A percentile compares a stretch with the other conserved stretches of the same genome.
phyloP scores from a whole-genome alignment of 2,888 invertebrate species.

The Drosophila kambysellisi region DNA sequence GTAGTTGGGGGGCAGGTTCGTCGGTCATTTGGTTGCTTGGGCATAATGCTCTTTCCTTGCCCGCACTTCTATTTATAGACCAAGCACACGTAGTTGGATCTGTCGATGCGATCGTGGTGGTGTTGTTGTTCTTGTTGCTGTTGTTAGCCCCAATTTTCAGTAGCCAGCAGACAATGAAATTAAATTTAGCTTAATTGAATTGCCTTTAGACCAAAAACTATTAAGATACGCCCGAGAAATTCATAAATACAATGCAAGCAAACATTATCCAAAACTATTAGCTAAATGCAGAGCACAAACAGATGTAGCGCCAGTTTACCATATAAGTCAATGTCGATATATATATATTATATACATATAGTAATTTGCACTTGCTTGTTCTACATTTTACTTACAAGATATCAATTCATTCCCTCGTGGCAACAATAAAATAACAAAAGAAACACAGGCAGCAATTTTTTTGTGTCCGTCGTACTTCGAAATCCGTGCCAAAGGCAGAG shows the following conservation, averaged over 20 bases:
- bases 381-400: conserved; percentile 71
- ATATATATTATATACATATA: conserved; percentile 29
- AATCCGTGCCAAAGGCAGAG: conserved; percentile 57
- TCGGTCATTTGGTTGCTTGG: conserved; percentile 55
- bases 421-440: conserved; percentile 56
- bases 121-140: conserved; percentile 35
- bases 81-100: conserved; percentile 77
- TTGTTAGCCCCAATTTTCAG: conserved; percentile 59
- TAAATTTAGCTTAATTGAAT: conserved; percentile 61
- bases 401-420: conserved; percentile 54
- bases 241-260: conserved; percentile 43
- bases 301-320: conserved; percentile 19
- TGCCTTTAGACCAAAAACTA: conserved; percentile 45
- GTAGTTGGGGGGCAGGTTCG: conserved; percentile 31
- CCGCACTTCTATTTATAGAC: conserved; percentile 65
- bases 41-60: conserved; percentile 60
- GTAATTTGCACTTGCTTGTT: conserved; percentile 55
- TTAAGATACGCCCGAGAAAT: conserved; percentile 32
- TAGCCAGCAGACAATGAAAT: conserved; percentile 61
- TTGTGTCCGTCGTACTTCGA: conserved; percentile 48
- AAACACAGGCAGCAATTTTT: conserved; percentile 51
- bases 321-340: conserved; percentile 13
- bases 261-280: conserved; percentile 24
- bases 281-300: conserved; percentile 23
- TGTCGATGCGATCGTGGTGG: conserved; percentile 62